A percentile compares a stretch with the other conserved stretches of the same genome.
Conservation (phyloP, 2,797 vertebrate genomes). For the Tenualosa thibaudeaui region DNA sequence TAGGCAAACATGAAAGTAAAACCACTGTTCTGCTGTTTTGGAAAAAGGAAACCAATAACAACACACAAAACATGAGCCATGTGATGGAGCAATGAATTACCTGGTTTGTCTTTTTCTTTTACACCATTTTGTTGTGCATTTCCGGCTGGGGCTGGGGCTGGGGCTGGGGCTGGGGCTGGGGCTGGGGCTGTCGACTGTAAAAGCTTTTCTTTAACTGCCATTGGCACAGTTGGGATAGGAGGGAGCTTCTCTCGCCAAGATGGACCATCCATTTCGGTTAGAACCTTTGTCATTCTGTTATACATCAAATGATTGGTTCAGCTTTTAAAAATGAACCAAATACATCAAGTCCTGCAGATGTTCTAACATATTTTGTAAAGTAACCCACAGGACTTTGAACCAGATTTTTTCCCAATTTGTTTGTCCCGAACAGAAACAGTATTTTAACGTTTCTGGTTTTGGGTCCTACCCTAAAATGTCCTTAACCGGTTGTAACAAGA, state of each 20-base stretch:
- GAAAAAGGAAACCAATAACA: not conserved
- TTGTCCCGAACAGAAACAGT: too few relatives aligned
- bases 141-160: constrained; percentile 28
- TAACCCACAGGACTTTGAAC: not conserved
- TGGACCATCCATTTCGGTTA: constrained; percentile 82
- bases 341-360: not conserved
- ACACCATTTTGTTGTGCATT: constrained; percentile 56
- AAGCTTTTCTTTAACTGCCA: constrained; percentile 79
- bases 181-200: constrained; percentile 26
- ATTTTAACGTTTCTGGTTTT: too few relatives aligned
- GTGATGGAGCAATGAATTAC: constrained; percentile 43
- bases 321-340: not conserved
- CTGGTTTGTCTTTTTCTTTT: constrained; percentile 45
- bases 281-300: constrained; percentile 88
- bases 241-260: constrained; percentile 90
- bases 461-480: too few relatives aligned
- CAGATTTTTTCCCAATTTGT: too few relatives aligned
- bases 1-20: not conserved
- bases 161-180: constrained; percentile 10
- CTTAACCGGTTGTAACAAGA: too few relatives aligned
- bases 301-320: not conserved
- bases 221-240: constrained; percentile 81
- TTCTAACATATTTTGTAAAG: too few relatives aligned
- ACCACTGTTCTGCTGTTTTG: not conserved
- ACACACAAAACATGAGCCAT: not conserved